Evolutionary conservation across 2,888 invertebrate genomes (phyloP).

Genomic region (Sphaeridia pumilis): DNA sequence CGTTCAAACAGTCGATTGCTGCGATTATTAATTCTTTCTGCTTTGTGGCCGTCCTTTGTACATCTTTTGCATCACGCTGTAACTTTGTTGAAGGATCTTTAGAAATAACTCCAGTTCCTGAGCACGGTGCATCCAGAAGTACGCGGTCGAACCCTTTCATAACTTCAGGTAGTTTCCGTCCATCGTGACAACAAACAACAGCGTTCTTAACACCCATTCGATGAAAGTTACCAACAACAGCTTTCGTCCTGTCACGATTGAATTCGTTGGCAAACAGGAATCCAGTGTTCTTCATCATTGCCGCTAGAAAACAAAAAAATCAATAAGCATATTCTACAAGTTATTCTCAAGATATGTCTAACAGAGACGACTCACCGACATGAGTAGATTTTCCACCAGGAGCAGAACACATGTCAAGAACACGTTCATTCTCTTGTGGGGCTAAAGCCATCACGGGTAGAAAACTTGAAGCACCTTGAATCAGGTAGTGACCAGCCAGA

Average conservation of each 20-base stretch:
- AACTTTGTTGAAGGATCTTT: conserved; percentile 96
- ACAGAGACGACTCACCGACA: conserved; percentile 50
- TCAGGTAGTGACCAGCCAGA: conserved; percentile 92
- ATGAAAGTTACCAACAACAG: conserved; percentile 92
- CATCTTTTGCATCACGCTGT: conserved; percentile 75
- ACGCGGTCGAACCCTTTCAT: conserved; percentile 91
- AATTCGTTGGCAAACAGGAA: conserved; percentile 91
- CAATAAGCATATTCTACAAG: too few relatives aligned
- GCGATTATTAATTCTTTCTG: conserved; percentile 84
- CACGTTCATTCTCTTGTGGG: conserved; percentile 86
- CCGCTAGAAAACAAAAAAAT: conserved; percentile 46
- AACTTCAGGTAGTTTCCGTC: conserved; percentile 61
- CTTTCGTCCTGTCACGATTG: conserved; percentile 76
- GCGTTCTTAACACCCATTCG: conserved; percentile 90
- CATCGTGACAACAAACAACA: conserved; percentile 79
- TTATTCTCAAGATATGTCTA: too few relatives aligned
- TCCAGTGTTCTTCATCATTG: conserved; percentile 97
- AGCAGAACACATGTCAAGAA: conserved; percentile 95
- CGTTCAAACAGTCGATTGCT: conserved; percentile 93
- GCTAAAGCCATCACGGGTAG: conserved; percentile 96
- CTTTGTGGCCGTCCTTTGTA: conserved; percentile 79
- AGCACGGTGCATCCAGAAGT: conserved; percentile 93
- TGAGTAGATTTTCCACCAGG: conserved; percentile 99
- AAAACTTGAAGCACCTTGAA: conserved; percentile 85
- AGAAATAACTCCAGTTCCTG: conserved; percentile 93